These are phyloP conservation scores for Coranthus polyacanthus DNA, from an alignment of 2,797 vertebrate species.

Conservation along the genomic window DNA sequence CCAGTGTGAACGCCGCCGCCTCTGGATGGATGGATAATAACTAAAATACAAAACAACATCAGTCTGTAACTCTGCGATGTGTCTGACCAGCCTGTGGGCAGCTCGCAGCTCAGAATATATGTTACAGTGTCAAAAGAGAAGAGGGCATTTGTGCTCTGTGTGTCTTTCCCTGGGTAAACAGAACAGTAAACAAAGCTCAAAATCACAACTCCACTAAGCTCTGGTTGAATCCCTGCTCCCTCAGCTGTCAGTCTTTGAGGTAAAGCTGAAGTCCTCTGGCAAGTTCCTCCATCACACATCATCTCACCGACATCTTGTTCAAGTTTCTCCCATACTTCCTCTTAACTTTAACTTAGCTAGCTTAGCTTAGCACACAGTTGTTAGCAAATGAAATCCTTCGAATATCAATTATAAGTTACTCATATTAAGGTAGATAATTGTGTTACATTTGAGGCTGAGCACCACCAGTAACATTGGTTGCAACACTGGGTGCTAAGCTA, in stretches of 20 bases:
- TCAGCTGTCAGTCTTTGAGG: conserved; percentile 39
- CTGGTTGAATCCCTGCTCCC: conserved; percentile 1
- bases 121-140: background rate
- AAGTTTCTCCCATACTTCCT: background rate
- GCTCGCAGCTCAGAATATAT: background rate
- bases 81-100: background rate
- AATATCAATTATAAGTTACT: no score
- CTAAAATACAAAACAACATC: no score
- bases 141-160: background rate
- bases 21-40: no score
- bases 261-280: background rate
- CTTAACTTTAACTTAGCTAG: background rate
- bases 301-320: background rate
- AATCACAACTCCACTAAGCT: conserved; percentile 9
- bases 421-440: no score
- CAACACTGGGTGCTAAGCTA: no score
- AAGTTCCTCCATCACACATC: conserved; percentile 28
- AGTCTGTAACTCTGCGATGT: no score
- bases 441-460: no score
- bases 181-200: conserved; percentile 27
- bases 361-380: no score
- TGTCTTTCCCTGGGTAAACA: conserved; percentile 4
- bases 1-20: no score
- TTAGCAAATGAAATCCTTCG: no score
- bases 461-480: no score